These are phyloP conservation scores for Cirrhinus mrigala DNA, from an alignment of 2,797 vertebrate species.

Conservation along the genomic window DNA sequence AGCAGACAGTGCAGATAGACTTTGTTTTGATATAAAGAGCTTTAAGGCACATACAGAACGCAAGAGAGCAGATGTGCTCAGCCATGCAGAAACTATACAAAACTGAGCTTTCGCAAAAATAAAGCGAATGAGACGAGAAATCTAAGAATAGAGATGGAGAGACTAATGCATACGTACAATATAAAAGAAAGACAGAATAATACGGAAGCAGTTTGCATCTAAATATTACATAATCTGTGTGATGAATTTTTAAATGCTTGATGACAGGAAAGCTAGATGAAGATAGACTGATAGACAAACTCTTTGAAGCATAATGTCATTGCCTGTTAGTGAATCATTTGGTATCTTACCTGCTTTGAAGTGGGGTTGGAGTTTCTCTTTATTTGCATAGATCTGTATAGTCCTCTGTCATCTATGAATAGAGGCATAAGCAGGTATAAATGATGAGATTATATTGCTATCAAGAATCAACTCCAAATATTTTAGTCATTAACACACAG, in stretches of 20 bases:
- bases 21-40: not conserved
- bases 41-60: not conserved
- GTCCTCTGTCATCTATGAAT: conserved; percentile 22
- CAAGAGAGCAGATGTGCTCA: not conserved
- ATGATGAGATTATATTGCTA: conserved; percentile 4
- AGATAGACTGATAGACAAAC: not conserved
- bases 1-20: not conserved
- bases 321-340: not conserved
- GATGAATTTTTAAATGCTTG: not conserved
- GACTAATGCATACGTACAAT: not conserved
- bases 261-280: not conserved
- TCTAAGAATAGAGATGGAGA: conserved; percentile 8
- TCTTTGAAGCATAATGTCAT: not conserved
- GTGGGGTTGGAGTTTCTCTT: not conserved
- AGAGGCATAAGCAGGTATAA: conserved; percentile 16
- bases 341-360: not conserved
- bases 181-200: not conserved
- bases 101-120: not conserved
- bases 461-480: not conserved
- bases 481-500: not conserved
- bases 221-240: not conserved
- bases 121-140: not conserved
- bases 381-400: not conserved
- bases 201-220: not conserved
- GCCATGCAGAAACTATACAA: conserved; percentile 4